These are phyloP conservation scores for Condylura cristata DNA, from an alignment of 2,113 vertebrate genomes.

Conservation along the genomic window DNA sequence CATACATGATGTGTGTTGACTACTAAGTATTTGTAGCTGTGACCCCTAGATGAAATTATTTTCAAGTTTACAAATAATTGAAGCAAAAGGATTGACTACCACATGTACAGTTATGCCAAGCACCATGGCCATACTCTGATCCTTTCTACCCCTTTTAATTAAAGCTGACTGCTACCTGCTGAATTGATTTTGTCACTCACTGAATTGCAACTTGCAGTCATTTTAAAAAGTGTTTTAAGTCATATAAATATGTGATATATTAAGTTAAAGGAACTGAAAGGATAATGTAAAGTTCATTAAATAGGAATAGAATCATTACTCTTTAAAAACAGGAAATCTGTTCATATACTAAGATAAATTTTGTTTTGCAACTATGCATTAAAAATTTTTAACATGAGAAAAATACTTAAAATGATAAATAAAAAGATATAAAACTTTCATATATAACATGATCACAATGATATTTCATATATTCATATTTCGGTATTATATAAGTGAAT, in stretches of 20 bases:
- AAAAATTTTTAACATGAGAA: not conserved
- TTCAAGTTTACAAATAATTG: not conserved
- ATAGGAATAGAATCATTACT: not conserved
- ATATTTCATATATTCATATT: constrained; percentile 22
- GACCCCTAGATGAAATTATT: not conserved
- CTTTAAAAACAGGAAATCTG: constrained; percentile 38
- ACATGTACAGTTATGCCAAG: not conserved
- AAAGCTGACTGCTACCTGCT: not conserved
- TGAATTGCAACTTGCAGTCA: not conserved
- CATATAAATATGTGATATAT: not conserved
- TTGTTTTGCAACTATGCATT: constrained; percentile 40
- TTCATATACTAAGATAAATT: constrained; percentile 15
- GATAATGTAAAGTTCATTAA: constrained; percentile 38
- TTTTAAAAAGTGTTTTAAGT: constrained; percentile 11
- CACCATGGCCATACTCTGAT: not conserved
- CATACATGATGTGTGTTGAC: not conserved
- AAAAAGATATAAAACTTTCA: constrained; percentile 40
- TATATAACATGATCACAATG: constrained; percentile 19
- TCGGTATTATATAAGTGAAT: not conserved
- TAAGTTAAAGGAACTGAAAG: constrained; percentile 40
- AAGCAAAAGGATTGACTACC: not conserved
- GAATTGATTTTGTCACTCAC: constrained; percentile 28
- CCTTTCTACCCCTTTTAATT: not conserved
- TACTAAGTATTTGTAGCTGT: not conserved
- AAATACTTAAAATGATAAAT: not conserved